Base-by-base conservation (phyloP, 2,888 invertebrate species). In the Leptinotarsa rubiginosa region DNA sequence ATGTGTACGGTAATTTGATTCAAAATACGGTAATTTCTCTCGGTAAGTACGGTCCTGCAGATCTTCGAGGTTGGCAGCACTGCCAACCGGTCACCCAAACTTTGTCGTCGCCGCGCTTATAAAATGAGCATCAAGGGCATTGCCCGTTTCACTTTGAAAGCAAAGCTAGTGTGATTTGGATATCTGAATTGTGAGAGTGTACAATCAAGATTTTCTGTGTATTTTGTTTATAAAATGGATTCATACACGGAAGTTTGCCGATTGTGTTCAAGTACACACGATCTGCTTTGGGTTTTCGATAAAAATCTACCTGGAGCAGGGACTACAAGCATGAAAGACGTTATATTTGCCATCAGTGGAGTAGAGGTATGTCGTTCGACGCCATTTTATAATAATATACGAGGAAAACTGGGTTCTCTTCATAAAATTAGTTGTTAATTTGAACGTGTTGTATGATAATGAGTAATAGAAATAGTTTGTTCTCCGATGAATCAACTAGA, bases 181-280 rank as follows among this genome's bases (percentile, higher is more conserved):
- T 22, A 7, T 41, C 10, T 10, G 41, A 41, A 12, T 22, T 41
- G 22, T 56, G 20, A 3, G 10, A 20, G 20, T 56, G 56, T 56
- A 20, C 3, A 25, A 4, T 56, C 52, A 20, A 18, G 16, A 56
- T 20, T 56, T 56, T 22, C 18, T 16, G 22, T 56, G 13, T 15
- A 56, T 56, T n/a, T n/a, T 41, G 16, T n/a, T 16, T n/a, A 18
- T 31, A 41, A 62, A 62, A 62, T 62, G 62, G 31, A 31, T 2
- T 16, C 31, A 4, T 4, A 31, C n/a, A 62, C 62, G 2, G 68
- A 77, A 52, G 70, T 81, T 65, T 84, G 84, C 73, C 75, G 84
- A 72, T 71, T 84, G 75, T 84, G 84, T 78, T 80, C 79, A 25
- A 72, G 78, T 20, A 78, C 70, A 12, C 78, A 79, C 20, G 72